A percentile compares a stretch with the other conserved stretches of the same genome.
Conservation (phyloP, 2,113 vertebrate genomes). For the Chaetura pelagica region DNA sequence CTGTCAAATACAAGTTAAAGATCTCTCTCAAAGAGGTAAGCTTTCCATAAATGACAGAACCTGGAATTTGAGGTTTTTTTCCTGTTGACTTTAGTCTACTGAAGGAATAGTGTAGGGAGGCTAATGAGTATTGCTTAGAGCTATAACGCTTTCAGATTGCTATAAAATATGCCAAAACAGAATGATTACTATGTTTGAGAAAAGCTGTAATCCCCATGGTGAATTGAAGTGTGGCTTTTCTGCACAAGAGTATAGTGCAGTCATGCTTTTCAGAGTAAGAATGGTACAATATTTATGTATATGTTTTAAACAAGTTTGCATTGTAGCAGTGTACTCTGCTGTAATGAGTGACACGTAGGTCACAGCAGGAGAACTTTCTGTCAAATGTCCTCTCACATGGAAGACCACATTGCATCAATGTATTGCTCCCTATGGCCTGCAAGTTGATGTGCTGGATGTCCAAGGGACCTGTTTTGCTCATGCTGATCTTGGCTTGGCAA, state of each 20-base stretch:
- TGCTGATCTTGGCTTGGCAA: not conserved
- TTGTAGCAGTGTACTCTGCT: not conserved
- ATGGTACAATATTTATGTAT: not conserved
- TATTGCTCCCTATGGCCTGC: not conserved
- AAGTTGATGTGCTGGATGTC: not conserved
- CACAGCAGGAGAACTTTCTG: not conserved
- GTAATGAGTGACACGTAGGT: not conserved
- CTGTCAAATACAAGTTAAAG: not conserved
- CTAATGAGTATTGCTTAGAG: not conserved
- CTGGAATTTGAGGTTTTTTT: not conserved
- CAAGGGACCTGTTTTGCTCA: accelerated
- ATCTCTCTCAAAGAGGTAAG: conserved; percentile 32
- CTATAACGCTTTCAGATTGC: not conserved
- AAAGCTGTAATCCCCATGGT: not conserved
- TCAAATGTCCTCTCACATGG: accelerated
- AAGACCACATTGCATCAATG: not conserved
- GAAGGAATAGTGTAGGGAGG: not conserved
- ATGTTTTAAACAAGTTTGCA: not conserved
- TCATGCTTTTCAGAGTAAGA: not conserved
- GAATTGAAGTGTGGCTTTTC: not conserved
- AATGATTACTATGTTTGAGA: not conserved
- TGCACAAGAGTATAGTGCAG: not conserved
- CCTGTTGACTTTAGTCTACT: not conserved
- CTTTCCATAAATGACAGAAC: not conserved
- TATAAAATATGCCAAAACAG: not conserved